Conservation (phyloP, 2,888 invertebrate species). For the Torymus auratus region DNA sequence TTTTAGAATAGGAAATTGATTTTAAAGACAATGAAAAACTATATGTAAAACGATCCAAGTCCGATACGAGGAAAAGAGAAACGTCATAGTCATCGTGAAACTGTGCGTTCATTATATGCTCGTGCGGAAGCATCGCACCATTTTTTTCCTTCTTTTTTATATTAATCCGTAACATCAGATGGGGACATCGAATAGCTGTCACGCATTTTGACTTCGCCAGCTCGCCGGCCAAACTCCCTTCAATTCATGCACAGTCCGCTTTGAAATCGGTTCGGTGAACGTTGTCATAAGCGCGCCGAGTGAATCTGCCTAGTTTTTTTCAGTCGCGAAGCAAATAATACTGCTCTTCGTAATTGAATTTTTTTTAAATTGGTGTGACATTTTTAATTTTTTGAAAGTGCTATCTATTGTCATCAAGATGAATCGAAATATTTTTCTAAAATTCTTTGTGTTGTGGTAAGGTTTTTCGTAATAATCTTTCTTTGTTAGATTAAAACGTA, state of each 20-base stretch:
- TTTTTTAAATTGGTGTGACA: too few relatives aligned
- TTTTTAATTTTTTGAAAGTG: too few relatives aligned
- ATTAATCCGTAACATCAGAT: slow-evolving; percentile 63
- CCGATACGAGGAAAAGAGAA: slow-evolving; percentile 32
- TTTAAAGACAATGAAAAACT: slow-evolving; percentile 23
- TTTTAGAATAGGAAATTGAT: slow-evolving; percentile 27
- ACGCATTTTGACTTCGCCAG: slow-evolving; percentile 58
- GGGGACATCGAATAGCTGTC: slow-evolving; percentile 62
- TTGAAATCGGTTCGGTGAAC: slow-evolving; percentile 57
- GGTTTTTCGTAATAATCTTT: slow-evolving; percentile 1
- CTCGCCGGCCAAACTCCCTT: slow-evolving; percentile 60
- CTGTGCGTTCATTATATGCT: slow-evolving; percentile 45
- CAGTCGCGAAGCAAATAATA: not conserved
- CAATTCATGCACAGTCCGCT: slow-evolving; percentile 60
- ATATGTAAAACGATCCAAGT: slow-evolving; percentile 14
- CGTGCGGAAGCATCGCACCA: slow-evolving; percentile 56
- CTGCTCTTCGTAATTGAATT: too few relatives aligned
- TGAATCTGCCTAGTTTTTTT: not conserved
- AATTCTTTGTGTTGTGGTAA: slow-evolving; percentile 48
- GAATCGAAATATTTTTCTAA: slow-evolving; percentile 30
- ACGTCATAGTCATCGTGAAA: slow-evolving; percentile 52
- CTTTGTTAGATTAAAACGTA: too few relatives aligned
- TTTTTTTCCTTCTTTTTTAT: slow-evolving; percentile 55
- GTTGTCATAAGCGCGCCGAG: slow-evolving; percentile 48
- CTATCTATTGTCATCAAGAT: slow-evolving; percentile 16